These are phyloP conservation scores for Sitta carolinensis DNA, from an alignment of 2,797 vertebrate genomes.

Conservation along the genomic window DNA sequence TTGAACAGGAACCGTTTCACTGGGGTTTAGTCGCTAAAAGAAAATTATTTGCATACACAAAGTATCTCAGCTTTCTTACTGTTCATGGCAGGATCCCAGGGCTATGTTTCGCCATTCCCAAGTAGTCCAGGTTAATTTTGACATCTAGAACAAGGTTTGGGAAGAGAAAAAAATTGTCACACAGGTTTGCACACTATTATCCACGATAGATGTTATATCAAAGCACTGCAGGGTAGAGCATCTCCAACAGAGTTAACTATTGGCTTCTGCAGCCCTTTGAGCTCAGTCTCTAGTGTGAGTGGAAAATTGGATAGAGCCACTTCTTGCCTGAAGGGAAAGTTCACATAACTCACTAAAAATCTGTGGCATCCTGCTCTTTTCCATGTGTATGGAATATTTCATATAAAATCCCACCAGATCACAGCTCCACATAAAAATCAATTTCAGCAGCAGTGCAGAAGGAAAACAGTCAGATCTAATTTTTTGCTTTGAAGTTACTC, in stretches of 20 bases:
- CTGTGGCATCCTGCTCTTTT: background rate
- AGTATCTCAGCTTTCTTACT: constrained; percentile 49
- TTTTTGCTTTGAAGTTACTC: background rate
- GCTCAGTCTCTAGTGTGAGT: background rate
- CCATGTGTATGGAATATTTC: background rate
- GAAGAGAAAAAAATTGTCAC: constrained; percentile 36
- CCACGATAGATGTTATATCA: background rate
- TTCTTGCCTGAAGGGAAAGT: background rate
- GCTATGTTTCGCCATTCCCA: constrained; percentile 61
- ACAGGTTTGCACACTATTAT: background rate
- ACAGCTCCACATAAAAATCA: background rate
- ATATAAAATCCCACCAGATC: background rate
- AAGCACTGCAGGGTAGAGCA: background rate
- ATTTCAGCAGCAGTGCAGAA: background rate
- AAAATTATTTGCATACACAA: background rate
- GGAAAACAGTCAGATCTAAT: background rate
- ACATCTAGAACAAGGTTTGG: constrained; percentile 56
- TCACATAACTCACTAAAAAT: background rate
- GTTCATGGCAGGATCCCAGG: constrained; percentile 50
- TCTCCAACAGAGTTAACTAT: background rate
- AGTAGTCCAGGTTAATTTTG: constrained; percentile 59
- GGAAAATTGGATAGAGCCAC: background rate
- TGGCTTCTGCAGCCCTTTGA: background rate
- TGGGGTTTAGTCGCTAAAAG: background rate
- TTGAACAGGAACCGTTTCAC: background rate